Evolutionary conservation across 2,113 vertebrate genomes (phyloP), one percentile per base, ranked within the genome.

Genomic region (Anas platyrhynchos): DNA sequence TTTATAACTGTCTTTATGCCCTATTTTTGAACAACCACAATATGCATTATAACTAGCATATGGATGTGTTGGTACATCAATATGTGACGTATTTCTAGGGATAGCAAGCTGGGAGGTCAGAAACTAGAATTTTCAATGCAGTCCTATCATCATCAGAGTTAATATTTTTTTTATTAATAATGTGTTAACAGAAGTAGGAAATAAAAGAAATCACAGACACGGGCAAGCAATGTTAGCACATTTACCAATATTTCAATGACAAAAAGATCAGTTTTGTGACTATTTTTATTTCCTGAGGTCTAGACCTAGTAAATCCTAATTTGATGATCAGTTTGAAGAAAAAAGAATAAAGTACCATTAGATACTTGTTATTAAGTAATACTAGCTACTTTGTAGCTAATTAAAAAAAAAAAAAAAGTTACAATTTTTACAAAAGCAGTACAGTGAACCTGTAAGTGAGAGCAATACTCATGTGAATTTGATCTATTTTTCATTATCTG

Each of bases 1-100:
- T 97, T 95, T 73, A 76, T 36, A 86, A 79, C 56, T 76, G 20
- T 54, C 52, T 95, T 62, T 31, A 74, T 86, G 65, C 13, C 26
- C 43, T 86, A 1, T 77, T 25, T 89, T 65, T 86, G 50, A 92
- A 79, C 68, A 83, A 54, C 21, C 6, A 48, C 31, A 86, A 6
- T 32, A 75, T 16, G 50, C 11, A 16, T 76, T 73, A 80, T 41
- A 66, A 4, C 6, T 31, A 63, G 8, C 23, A 69, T 44, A 27
- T 7, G 11, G 43, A 16, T 69, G 15, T 59, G 16, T 21, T 86
- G 22, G 74, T 76, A 62, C 23, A 56, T 59, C 22, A 66, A n/a
- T 89, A 31, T 41, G 36, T 76, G 17, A 52, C 50, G 65, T 87
- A 34, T 34, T 91, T 83, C 43, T 41, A 91, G 20, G 41, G 92